Evolutionary conservation across 2,113 vertebrate species (phyloP), one percentile per base, ranked within the genome.

Genomic region (Vidua chalybeata): DNA sequence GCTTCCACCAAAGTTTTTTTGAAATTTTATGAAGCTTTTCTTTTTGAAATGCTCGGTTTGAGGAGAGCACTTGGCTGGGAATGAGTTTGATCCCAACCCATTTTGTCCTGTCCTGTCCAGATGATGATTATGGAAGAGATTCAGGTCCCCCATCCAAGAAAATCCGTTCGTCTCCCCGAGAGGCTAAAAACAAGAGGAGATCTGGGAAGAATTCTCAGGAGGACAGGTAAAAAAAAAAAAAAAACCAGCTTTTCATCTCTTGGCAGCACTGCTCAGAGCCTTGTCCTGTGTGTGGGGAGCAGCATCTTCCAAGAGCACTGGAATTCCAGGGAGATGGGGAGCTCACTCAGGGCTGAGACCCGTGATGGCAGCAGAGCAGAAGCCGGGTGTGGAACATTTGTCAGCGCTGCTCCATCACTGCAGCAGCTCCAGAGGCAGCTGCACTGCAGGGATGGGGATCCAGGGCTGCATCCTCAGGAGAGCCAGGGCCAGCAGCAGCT

Each of bases 151-250:
- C 99, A 12, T 95, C 98, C 93, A 99, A 99, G 98, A 99, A 99
- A 98, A 98, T 99, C 89, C 99, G 99, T 15, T 96, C 99, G 7
- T 98, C 99, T 94, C 99, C 99, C 30, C 98, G 99, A 85, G 99
- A 99, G 97, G 98, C 98, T 68, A 99, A 99, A 98, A 99, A 98
- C 93, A 99, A 99, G 98, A 99, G 99, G 89, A 97, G 98, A 66
- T 97, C 98, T 97, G 98, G 98, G 94, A 99, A 99, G 98, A 99
- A 99, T 94, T 99, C 99, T 64, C 99, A 99, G 97, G 99, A 99
- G 95, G 99, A 99, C 95, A 99, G 99, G 99, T 99, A 96, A 96
- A 82, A 96, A 95, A 87, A 88, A 96, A 96, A 81, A 96, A 95
- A 87, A 88, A 37, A n/a, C n/a, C 21, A 79, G 8, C n/a, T 1